Percentiles rank a stretch among this genome's conserved stretches.
Conservation (phyloP, 2,113 vertebrate genomes). For the Cromileptes altivelis region DNA sequence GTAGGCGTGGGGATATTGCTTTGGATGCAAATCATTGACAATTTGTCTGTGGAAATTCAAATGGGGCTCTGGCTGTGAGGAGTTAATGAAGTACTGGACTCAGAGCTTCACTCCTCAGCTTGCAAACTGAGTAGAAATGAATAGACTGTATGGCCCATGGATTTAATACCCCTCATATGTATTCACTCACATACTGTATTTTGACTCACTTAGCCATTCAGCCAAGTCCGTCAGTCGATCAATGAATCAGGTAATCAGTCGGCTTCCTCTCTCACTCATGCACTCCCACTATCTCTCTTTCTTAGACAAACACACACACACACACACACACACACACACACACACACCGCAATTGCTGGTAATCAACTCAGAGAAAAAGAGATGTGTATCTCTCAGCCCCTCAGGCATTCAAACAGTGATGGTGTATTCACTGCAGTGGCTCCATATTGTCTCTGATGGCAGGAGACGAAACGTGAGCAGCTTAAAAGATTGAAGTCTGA, state of each 20-base stretch:
- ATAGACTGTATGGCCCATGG: background rate
- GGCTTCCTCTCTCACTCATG: background rate
- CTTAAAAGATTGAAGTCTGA: constrained; percentile 19
- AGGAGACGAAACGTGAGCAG: constrained; percentile 28
- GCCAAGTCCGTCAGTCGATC: background rate
- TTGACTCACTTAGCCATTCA: constrained; percentile 8
- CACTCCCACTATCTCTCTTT: constrained; percentile 5
- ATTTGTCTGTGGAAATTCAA: constrained; percentile 41
- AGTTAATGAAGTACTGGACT: constrained; percentile 34
- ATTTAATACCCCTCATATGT: constrained; percentile 5
- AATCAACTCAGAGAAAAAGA: constrained; percentile 32
- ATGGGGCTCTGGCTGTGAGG: constrained; percentile 15
- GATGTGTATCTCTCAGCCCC: constrained; percentile 10
- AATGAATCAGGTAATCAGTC: constrained; percentile 13
- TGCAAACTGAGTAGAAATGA: background rate
- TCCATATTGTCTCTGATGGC: constrained; percentile 25
- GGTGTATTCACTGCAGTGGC: constrained; percentile 8
- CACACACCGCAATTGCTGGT: constrained; percentile 1
- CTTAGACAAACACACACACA: background rate
- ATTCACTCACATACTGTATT: constrained; percentile 16
- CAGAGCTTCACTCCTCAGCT: constrained; percentile 13
- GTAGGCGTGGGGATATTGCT: constrained; percentile 30
- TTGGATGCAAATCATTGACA: constrained; percentile 36
- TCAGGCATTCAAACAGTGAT: constrained; percentile 14
- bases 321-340: background rate